These are phyloP conservation scores for Nymphalis c-album DNA, from an alignment of 2,888 invertebrate species.

Conservation along the genomic window DNA sequence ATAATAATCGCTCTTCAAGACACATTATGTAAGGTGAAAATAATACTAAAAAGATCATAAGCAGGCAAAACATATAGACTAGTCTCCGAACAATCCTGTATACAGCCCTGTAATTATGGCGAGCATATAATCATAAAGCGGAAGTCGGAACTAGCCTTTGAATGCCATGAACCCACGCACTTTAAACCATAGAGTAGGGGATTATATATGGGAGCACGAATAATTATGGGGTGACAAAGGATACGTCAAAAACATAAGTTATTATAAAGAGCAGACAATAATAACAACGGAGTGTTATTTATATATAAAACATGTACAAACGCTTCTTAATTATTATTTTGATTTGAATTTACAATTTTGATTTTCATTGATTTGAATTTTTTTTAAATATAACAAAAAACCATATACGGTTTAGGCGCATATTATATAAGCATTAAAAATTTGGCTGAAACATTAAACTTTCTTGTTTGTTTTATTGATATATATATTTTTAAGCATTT, in stretches of 20 bases:
- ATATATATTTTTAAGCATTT: no score
- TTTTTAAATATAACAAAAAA: no score
- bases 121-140: constrained; percentile 17
- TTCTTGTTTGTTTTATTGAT: no score
- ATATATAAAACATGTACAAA: neutral
- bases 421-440: no score
- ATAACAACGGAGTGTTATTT: neutral
- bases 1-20: neutral
- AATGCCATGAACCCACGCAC: constrained; percentile 11
- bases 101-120: neutral
- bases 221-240: constrained; percentile 34
- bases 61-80: neutral
- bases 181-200: constrained; percentile 11
- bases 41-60: neutral
- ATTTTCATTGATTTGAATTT: neutral
- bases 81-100: neutral
- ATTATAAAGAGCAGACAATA: constrained; percentile 10
- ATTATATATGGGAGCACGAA: constrained; percentile 30
- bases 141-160: constrained; percentile 22
- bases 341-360: neutral
- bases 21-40: neutral
- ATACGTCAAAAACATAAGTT: constrained; percentile 31
- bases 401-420: no score
- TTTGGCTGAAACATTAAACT: no score
- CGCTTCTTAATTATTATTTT: neutral